phyloP scores from a whole-genome alignment of 2,888 invertebrate species.

The Eledona agricola region DNA sequence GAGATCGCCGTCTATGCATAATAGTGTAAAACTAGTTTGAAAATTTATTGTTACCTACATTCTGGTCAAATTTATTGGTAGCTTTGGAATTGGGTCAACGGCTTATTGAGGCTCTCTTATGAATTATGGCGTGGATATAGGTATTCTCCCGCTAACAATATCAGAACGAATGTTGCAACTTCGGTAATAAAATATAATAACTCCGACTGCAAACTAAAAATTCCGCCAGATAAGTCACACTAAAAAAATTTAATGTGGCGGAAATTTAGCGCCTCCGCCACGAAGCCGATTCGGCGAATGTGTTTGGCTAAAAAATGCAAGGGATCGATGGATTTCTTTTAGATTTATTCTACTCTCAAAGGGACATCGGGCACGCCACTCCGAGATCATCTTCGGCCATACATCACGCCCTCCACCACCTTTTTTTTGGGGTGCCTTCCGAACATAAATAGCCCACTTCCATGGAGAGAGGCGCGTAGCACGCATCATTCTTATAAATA shows the following conservation, averaged over 20 bases:
- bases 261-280: conserved; percentile 21
- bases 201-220: conserved; percentile 28
- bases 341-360: conserved; percentile 26
- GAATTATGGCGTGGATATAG: conserved; percentile 30
- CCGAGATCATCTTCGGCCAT: conserved; percentile 27
- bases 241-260: conserved; percentile 29
- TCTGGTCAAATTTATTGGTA: conserved; percentile 34
- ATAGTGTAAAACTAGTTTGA: conserved; percentile 25
- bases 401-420: conserved; percentile 26
- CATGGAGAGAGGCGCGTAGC: conserved; percentile 28
- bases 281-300: too few species aligned
- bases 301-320: conserved; percentile 23
- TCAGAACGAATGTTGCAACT: conserved; percentile 34
- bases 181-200: conserved; percentile 35
- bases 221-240: conserved; percentile 22
- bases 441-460: conserved; percentile 33
- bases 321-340: conserved; percentile 18
- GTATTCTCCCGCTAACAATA: conserved; percentile 28
- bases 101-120: conserved; percentile 33
- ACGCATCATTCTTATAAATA: conserved; percentile 35
- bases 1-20: conserved; percentile 12
- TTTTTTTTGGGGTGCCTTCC: conserved; percentile 23
- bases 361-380: conserved; percentile 29
- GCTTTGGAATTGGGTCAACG: conserved; percentile 32
- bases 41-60: conserved; percentile 29